Conservation (phyloP, 2,888 invertebrate species). For the Oxycera nigricornis region DNA sequence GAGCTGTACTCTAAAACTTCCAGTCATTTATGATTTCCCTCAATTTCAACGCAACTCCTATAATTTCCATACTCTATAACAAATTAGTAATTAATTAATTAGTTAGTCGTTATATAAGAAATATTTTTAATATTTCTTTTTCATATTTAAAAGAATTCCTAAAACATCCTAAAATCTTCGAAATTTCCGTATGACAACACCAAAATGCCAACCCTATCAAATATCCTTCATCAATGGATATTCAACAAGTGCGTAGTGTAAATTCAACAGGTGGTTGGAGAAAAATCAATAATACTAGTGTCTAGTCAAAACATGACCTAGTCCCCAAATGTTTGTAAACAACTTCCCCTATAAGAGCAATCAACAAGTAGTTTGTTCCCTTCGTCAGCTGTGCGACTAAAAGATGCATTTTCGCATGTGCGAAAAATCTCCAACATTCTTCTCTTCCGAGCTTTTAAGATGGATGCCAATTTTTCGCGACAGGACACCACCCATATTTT, state of each 20-base stretch:
- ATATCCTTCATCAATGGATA: too few species aligned
- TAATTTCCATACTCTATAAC: slow-evolving; percentile 10
- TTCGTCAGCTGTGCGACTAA: neutral
- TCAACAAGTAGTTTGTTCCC: slow-evolving; percentile 16
- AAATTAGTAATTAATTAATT: too few species aligned
- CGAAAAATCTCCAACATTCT: neutral
- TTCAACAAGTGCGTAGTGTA: neutral
- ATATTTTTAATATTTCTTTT: too few species aligned
- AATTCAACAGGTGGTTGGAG: neutral
- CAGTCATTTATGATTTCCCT: slow-evolving; percentile 64
- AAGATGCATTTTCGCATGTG: slow-evolving; percentile 30
- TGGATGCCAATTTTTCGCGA: slow-evolving; percentile 19
- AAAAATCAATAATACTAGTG: neutral
- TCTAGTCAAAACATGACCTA: slow-evolving; percentile 26
- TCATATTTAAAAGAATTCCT: too few species aligned
- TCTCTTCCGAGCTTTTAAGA: slow-evolving; percentile 22
- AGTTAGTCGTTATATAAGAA: too few species aligned
- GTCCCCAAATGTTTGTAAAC: neutral
- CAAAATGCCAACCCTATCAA: too few species aligned
- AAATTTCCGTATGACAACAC: too few species aligned
- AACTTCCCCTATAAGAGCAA: neutral
- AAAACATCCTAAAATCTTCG: too few species aligned
- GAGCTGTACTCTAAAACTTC: slow-evolving; percentile 73
- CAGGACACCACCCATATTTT: neutral
- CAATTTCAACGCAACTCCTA: neutral